A percentile compares a stretch with the other conserved stretches of the same genome.
Evolutionary conservation across 2,113 vertebrate genomes (phyloP).

Genomic region (Muscicapa adusta): DNA sequence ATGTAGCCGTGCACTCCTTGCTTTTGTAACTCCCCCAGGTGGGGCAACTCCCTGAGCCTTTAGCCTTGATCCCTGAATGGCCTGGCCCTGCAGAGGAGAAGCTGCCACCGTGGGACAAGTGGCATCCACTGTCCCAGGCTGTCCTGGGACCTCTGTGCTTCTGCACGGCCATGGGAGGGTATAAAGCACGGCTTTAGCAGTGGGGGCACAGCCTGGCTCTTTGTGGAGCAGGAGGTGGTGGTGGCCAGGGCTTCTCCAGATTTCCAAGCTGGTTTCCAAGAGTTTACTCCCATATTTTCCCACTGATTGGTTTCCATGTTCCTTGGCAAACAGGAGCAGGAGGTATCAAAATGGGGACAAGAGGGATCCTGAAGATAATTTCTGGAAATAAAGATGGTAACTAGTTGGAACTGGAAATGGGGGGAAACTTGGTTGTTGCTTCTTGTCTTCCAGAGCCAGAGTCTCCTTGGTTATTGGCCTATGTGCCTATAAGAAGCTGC

Average conservation of each 20-base stretch:
- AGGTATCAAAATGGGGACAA: not conserved
- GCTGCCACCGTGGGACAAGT: not conserved
- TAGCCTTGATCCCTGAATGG: not conserved
- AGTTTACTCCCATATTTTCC: not conserved
- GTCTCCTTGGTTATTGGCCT: slow-evolving; percentile 40
- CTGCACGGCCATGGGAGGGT: fast-evolving
- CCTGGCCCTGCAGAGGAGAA: not conserved
- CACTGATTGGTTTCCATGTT: not conserved
- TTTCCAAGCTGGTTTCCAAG: not conserved
- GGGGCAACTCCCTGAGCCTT: not conserved
- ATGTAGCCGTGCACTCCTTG: fast-evolving
- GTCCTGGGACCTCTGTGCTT: not conserved
- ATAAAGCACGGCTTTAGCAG: not conserved
- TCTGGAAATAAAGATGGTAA: not conserved
- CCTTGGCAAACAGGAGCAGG: fast-evolving
- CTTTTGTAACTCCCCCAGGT: not conserved
- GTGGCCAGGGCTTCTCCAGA: not conserved
- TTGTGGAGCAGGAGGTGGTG: fast-evolving
- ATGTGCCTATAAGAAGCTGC: slow-evolving; percentile 76
- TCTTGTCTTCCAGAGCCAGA: slow-evolving; percentile 18
- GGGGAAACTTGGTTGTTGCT: not conserved
- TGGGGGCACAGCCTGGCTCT: not conserved
- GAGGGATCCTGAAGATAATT: not conserved
- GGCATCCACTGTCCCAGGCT: fast-evolving
- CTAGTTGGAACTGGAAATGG: not conserved